Conservation (phyloP, 1,140 invertebrate species). For the Meloidogyne chitwoodi region DNA sequence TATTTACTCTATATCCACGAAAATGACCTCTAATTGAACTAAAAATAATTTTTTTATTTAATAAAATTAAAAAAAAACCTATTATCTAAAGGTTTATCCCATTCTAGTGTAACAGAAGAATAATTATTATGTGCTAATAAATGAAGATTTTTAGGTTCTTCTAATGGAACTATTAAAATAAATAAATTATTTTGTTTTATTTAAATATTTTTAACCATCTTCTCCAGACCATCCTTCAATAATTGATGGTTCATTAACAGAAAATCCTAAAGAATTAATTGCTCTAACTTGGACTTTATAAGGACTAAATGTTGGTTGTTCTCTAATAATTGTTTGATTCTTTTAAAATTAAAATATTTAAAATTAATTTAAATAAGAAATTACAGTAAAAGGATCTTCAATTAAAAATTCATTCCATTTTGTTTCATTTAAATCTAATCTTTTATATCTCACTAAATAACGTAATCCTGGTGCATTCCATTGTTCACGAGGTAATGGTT, state of each 20-base stretch:
- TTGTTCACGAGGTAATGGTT: conserved; percentile 85
- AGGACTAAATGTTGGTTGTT: conserved; percentile 82
- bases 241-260: conserved; percentile 75
- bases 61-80: conserved; percentile 31
- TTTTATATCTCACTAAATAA: conserved; percentile 82
- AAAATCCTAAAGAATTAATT: conserved; percentile 81
- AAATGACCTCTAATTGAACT: background rate
- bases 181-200: background rate
- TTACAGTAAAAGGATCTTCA: conserved; percentile 64
- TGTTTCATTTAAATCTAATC: conserved; percentile 62
- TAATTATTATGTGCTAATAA: conserved; percentile 41
- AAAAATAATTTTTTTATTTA: conserved; percentile 47
- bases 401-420: conserved; percentile 67
- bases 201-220: conserved; percentile 66
- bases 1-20: background rate
- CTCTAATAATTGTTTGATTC: conserved; percentile 66
- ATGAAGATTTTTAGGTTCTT: conserved; percentile 37
- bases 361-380: background rate
- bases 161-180: conserved; percentile 45
- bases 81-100: conserved; percentile 37
- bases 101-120: conserved; percentile 43
- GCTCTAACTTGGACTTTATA: conserved; percentile 88
- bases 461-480: conserved; percentile 89
- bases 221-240: conserved; percentile 89
- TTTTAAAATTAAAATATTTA: conserved; percentile 27